phyloP scores from a whole-genome alignment of 2,888 invertebrate genomes.

The Melieria picta region DNA sequence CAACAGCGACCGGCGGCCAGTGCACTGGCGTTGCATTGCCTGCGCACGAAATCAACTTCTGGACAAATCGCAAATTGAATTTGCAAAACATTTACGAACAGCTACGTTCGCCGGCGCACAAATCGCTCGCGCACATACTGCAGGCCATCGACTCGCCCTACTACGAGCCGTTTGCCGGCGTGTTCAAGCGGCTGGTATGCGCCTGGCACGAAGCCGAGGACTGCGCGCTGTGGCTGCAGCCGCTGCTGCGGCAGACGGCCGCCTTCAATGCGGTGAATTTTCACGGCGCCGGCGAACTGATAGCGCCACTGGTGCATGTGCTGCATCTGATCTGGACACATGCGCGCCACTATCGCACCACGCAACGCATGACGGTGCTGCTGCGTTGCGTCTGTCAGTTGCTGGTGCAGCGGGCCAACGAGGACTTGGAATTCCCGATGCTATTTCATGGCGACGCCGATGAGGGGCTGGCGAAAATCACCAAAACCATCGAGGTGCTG shows the following conservation, averaged over 20 bases:
- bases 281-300: constrained; percentile 70
- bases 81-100: constrained; percentile 90
- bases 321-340: constrained; percentile 90
- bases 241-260: constrained; percentile 69
- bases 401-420: constrained; percentile 79
- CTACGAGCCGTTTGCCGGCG: constrained; percentile 77
- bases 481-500: constrained; percentile 68
- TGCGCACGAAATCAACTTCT: constrained; percentile 80
- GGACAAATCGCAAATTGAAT: constrained; percentile 81
- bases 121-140: constrained; percentile 81
- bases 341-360: constrained; percentile 79
- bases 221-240: constrained; percentile 82
- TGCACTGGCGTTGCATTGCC: constrained; percentile 68
- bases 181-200: constrained; percentile 79
- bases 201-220: constrained; percentile 88
- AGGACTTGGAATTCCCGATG: constrained; percentile 79
- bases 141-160: constrained; percentile 85
- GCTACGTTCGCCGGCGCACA: constrained; percentile 80
- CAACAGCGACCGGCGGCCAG: constrained; percentile 18
- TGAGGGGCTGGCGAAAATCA: constrained; percentile 75
- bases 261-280: constrained; percentile 78
- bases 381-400: constrained; percentile 85
- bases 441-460: constrained; percentile 86
- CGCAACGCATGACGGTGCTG: constrained; percentile 75
- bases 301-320: constrained; percentile 81